Conservation (phyloP, 2,797 vertebrate species). For the Notolepis coatsorum region DNA sequence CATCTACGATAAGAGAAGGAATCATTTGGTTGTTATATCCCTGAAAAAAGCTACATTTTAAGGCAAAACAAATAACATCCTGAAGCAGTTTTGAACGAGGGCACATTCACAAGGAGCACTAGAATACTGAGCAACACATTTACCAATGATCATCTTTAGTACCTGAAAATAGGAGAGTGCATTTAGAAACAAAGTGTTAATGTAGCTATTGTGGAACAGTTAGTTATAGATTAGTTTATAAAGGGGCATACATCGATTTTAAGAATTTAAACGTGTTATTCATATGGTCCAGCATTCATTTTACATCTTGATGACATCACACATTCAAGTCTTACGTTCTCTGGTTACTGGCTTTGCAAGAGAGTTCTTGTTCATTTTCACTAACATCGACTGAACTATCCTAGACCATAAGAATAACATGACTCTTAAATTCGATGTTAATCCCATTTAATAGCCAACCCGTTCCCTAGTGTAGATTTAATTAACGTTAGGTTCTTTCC, state of each 20-base stretch:
- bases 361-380: no score
- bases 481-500: constrained; percentile 25
- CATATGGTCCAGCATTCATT: no score
- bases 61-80: constrained; percentile 77
- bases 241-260: no score
- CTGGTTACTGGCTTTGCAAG: no score
- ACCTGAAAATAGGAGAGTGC: constrained; percentile 52
- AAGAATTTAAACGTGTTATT: no score
- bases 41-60: constrained; percentile 72
- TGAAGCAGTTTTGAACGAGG: constrained; percentile 68
- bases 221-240: constrained; percentile 17
- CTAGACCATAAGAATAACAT: no score
- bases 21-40: constrained; percentile 64
- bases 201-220: constrained; percentile 38
- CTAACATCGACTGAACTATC: no score
- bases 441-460: constrained; percentile 13
- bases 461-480: constrained; percentile 31
- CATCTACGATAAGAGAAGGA: constrained; percentile 33
- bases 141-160: constrained; percentile 52
- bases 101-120: constrained; percentile 73
- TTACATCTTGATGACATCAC: no score
- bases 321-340: no score
- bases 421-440: no score
- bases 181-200: constrained; percentile 40
- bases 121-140: constrained; percentile 56